phyloP scores from a whole-genome alignment of 2,113 vertebrate species.

The Penelope pileata region DNA sequence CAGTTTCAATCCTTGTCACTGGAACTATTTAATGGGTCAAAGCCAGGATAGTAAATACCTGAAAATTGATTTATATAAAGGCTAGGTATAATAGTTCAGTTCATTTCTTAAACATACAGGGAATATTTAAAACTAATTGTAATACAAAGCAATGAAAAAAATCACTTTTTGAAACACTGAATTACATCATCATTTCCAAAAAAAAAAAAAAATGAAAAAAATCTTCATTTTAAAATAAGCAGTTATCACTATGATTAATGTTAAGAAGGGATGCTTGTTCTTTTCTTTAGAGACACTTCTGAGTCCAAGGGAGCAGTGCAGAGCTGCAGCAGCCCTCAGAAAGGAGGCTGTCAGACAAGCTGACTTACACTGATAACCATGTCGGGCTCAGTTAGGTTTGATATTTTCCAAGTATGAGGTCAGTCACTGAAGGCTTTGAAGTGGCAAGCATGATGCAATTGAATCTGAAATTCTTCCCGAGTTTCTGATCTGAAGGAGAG shows the following conservation, averaged over 20 bases:
- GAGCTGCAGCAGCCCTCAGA: neutral
- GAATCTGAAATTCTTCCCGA: neutral
- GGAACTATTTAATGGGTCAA: neutral
- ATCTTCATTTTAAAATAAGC: neutral
- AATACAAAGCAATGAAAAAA: neutral
- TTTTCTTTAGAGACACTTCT: neutral
- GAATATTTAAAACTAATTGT: neutral
- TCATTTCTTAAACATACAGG: neutral
- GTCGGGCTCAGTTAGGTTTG: slow-evolving; percentile 14
- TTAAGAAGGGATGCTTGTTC: neutral
- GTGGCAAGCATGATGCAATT: neutral
- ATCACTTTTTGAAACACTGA: neutral
- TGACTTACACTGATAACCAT: neutral
- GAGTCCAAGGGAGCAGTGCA: neutral
- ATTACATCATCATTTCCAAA: neutral
- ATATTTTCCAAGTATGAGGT: slow-evolving; percentile 20
- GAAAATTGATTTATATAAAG: neutral
- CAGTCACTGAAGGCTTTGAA: slow-evolving; percentile 10
- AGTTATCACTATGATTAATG: neutral
- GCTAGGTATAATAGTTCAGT: neutral
- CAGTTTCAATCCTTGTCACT: neutral
- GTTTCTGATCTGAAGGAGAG: neutral
- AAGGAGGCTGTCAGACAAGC: neutral
- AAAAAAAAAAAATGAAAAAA: neutral
- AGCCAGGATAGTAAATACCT: neutral